These are phyloP conservation scores for Noctua janthina DNA, from an alignment of 2,888 invertebrate genomes.

Conservation along the genomic window DNA sequence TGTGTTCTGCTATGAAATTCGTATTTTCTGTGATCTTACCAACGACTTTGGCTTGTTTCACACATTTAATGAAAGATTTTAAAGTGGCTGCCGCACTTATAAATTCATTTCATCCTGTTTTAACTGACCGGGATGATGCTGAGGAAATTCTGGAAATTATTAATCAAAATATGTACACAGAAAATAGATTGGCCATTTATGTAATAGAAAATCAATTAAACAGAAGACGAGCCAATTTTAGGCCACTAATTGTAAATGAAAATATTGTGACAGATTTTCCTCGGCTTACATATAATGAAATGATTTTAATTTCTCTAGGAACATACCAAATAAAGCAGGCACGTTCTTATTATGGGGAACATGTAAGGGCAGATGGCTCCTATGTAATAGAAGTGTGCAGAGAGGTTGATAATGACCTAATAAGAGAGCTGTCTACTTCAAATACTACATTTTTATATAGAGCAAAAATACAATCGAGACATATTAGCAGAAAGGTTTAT, in stretches of 20 bases:
- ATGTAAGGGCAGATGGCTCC: slow-evolving; percentile 20
- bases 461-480: background rate
- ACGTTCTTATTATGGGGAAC: slow-evolving; percentile 49
- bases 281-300: slow-evolving; percentile 6
- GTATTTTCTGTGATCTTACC: too few relatives aligned
- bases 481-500: background rate
- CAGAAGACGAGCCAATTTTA: background rate
- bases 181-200: slow-evolving; percentile 4
- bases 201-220: background rate
- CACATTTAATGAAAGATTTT: background rate
- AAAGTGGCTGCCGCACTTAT: too few relatives aligned
- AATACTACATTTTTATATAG: background rate
- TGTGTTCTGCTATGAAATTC: too few relatives aligned
- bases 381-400: slow-evolving; percentile 9
- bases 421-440: slow-evolving; percentile 1
- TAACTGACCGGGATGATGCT: background rate
- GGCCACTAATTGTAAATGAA: background rate
- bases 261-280: slow-evolving; percentile 12
- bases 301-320: slow-evolving; percentile 42
- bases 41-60: too few relatives aligned
- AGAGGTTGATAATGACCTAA: slow-evolving; percentile 1
- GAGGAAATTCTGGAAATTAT: background rate
- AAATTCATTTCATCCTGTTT: slow-evolving; percentile 4
- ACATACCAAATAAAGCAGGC: slow-evolving; percentile 47
- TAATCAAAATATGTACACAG: background rate